phyloP scores from a whole-genome alignment of 1,140 invertebrate genomes.

The Notospermus geniculatus region DNA sequence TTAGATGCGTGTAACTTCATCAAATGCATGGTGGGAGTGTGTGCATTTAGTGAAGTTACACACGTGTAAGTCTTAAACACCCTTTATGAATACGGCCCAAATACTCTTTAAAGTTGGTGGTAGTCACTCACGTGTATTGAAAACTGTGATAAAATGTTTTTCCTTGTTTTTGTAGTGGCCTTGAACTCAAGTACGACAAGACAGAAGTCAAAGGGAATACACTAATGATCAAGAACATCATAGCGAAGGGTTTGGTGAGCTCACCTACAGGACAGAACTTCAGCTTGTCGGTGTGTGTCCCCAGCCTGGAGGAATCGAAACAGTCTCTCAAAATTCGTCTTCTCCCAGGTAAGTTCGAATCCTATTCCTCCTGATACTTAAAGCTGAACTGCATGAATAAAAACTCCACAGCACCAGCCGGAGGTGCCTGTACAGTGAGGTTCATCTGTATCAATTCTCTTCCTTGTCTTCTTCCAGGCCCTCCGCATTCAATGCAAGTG shows the following conservation, averaged over 20 bases:
- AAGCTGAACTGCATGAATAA: neutral
- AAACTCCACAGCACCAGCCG: no score
- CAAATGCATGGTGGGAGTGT: no score
- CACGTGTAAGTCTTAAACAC: no score
- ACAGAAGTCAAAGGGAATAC: slow-evolving; percentile 40
- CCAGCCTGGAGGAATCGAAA: slow-evolving; percentile 34
- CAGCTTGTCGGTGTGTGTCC: slow-evolving; percentile 40
- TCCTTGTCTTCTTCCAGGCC: slow-evolving; percentile 40
- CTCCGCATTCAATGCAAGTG: slow-evolving; percentile 30
- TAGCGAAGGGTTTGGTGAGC: slow-evolving; percentile 40
- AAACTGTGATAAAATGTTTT: no score
- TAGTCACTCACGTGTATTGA: no score
- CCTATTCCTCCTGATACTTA: slow-evolving; percentile 16
- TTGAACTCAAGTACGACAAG: slow-evolving; percentile 41
- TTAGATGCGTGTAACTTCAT: no score
- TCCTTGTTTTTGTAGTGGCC: slow-evolving; percentile 38
- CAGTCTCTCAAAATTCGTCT: slow-evolving; percentile 50
- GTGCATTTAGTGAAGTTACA: no score
- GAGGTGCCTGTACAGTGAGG: no score
- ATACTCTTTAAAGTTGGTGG: no score
- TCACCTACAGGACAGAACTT: slow-evolving; percentile 47
- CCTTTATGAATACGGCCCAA: no score
- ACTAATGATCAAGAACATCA: slow-evolving; percentile 46
- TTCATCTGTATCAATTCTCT: neutral
- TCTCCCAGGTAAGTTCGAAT: slow-evolving; percentile 47